These are phyloP conservation scores for Silurus aristotelis DNA, from an alignment of 2,797 vertebrate genomes.

Conservation along the genomic window DNA sequence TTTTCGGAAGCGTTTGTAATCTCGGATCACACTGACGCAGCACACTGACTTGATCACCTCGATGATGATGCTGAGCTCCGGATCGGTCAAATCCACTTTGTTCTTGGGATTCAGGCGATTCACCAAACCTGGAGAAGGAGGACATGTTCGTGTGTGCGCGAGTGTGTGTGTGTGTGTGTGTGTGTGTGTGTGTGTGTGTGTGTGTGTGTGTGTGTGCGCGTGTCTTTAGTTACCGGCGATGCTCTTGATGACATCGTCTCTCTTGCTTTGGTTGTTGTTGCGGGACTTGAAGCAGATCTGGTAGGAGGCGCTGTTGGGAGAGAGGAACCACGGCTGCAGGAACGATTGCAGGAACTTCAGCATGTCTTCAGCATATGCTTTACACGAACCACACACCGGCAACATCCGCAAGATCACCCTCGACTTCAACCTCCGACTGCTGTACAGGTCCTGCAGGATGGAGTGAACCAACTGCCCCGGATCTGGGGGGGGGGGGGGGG, in stretches of 20 bases:
- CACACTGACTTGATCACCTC: constrained; percentile 94
- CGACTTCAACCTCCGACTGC: constrained; percentile 90
- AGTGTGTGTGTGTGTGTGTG: neutral
- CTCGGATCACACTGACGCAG: constrained; percentile 89
- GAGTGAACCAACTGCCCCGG: constrained; percentile 89
- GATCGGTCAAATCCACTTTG: constrained; percentile 90
- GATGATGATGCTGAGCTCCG: constrained; percentile 88
- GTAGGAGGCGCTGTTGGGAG: constrained; percentile 85
- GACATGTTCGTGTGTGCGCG: neutral
- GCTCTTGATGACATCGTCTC: constrained; percentile 90
- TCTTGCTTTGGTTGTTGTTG: constrained; percentile 91
- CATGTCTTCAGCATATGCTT: constrained; percentile 92
- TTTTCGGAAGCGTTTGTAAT: constrained; percentile 89
- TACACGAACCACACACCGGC: constrained; percentile 90
- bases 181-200: neutral
- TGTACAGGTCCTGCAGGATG: constrained; percentile 88
- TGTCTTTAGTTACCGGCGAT: constrained; percentile 75
- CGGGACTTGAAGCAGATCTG: constrained; percentile 93
- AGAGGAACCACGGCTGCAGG: constrained; percentile 93
- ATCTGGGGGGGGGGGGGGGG: constrained; percentile 68
- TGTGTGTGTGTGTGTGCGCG: neutral
- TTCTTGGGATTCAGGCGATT: constrained; percentile 89
- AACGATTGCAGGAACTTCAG: constrained; percentile 84
- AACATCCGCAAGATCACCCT: constrained; percentile 91
- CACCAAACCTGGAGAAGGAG: constrained; percentile 63